Conservation (phyloP, 2,797 vertebrate species). For the Myotis vivesi region DNA sequence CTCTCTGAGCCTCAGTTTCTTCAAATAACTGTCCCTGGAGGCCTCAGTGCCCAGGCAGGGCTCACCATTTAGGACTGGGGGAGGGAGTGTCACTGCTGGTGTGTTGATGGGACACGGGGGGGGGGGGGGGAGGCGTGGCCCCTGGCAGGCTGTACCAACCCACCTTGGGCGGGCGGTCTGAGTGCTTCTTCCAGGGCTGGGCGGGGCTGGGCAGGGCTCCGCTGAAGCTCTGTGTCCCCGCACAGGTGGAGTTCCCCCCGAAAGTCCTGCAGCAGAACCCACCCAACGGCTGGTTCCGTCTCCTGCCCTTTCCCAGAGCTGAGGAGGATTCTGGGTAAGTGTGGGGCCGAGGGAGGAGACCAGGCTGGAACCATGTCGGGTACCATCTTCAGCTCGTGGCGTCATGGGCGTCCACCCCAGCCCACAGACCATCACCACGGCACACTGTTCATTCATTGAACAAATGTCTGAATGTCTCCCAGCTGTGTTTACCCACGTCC, state of each 20-base stretch:
- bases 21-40: neutral
- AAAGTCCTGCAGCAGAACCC: constrained; percentile 85
- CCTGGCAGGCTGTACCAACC: too few species aligned
- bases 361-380: neutral
- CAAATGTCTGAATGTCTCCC: accelerated
- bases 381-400: neutral
- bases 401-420: accelerated
- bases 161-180: neutral
- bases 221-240: neutral
- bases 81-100: accelerated
- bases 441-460: neutral
- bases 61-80: neutral
- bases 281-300: constrained; percentile 91
- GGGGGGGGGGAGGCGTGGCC: neutral
- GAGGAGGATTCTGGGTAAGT: constrained; percentile 88
- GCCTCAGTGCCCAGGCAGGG: neutral
- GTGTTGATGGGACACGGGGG: accelerated
- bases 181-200: neutral
- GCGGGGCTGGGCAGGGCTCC: neutral
- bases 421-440: accelerated
- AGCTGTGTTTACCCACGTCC: accelerated
- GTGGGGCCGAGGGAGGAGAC: neutral
- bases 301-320: constrained; percentile 89
- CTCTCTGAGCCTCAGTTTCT: constrained; percentile 11
- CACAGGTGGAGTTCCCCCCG: constrained; percentile 90